Conservation (phyloP, 2,888 invertebrate species). For the Athrips mouffetella region DNA sequence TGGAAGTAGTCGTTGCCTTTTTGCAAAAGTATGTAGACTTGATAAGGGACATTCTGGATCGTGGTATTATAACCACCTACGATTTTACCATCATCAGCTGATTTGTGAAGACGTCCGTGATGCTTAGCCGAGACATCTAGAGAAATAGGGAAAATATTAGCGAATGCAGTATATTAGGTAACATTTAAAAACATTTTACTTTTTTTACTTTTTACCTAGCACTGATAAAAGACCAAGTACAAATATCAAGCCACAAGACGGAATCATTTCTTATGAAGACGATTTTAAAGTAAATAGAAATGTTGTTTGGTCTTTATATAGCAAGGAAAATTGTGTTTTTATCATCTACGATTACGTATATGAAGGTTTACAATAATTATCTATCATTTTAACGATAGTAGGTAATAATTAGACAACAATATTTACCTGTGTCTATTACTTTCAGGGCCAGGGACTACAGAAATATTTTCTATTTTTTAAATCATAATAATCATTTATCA, state of each 20-base stretch:
- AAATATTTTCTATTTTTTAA: too few relatives aligned
- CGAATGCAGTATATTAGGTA: too few relatives aligned
- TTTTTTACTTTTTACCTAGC: too few relatives aligned
- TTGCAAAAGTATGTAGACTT: constrained; percentile 53
- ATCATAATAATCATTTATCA: too few relatives aligned
- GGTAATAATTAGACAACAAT: neutral
- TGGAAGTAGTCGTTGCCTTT: constrained; percentile 44
- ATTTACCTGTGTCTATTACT: neutral
- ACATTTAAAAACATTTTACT: too few relatives aligned
- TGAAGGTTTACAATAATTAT: neutral
- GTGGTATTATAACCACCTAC: constrained; percentile 62
- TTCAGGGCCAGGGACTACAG: neutral
- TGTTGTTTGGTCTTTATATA: neutral
- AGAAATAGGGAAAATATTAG: neutral
- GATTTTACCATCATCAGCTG: constrained; percentile 42
- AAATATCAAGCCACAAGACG: neutral
- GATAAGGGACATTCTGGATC: constrained; percentile 55
- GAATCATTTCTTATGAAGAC: neutral
- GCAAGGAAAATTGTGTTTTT: neutral
- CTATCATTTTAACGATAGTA: constrained; percentile 2
- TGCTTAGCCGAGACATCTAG: constrained; percentile 44
- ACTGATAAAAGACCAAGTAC: neutral
- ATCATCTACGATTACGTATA: neutral
- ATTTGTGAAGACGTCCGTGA: constrained; percentile 25
- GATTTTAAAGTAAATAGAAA: neutral